Evolutionary conservation across 2,113 vertebrate genomes (phyloP), one percentile per base, ranked within the genome.

Genomic region (Muscicapa adusta): DNA sequence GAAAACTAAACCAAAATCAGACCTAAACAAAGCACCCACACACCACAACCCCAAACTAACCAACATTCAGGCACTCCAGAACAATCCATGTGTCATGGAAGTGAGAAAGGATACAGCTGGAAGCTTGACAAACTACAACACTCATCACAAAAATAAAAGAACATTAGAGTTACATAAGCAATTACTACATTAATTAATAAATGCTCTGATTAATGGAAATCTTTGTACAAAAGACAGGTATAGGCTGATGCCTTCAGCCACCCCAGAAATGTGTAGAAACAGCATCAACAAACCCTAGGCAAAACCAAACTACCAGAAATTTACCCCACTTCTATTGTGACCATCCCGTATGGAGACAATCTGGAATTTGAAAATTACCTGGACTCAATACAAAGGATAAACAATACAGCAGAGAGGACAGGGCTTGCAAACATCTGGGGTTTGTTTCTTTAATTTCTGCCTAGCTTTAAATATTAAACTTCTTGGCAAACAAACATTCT

Each of bases 61-160:
- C 28, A 88, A 36, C 7, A 18, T 13, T 15, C 11, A 2, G 20
- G 16, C 18, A 47, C n/a, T 40, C 26, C 33, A 63, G 34, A 50
- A 18, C 2, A 56, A 61, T 2, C 0, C 34, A 10, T 29, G 34
- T 60, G 34, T 34, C 40, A 47, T 1, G 4, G 20, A 45, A 10
- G 12, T 51, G 13, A 48, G 33, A 63, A 45, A 56, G 24, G 36
- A 18, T 18, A 45, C 4, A n/a, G 9, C 13, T 12, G 20, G 8
- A 5, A 40, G 8, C 13, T 66, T 73, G 40, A 34, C 38, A 38
- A 85, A 54, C 38, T 20, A 18, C 34, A 42, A 13, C 53, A 10
- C 12, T 20, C 18, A 36, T 25, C 15, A 48, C 26, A 47, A 47
- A 8, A 54, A n/a, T n/a, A 47, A 47, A 7, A 54, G 6, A 31